phyloP scores from a whole-genome alignment of 2,888 invertebrate genomes.

The Cephonodes hylas region DNA sequence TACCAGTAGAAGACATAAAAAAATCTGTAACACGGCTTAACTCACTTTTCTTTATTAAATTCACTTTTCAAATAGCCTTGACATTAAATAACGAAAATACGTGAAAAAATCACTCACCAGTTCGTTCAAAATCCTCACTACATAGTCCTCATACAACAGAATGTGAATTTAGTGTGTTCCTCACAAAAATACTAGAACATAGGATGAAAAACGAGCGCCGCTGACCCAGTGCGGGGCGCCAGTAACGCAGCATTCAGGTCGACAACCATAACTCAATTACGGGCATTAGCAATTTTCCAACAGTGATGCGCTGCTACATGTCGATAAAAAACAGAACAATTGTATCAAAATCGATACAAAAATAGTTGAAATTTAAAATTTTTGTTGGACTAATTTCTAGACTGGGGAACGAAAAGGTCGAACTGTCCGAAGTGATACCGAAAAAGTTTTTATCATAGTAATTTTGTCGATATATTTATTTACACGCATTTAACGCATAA shows the following conservation, averaged over 20 bases:
- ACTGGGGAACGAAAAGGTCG: too few relatives aligned
- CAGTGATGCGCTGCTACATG: conserved; percentile 43
- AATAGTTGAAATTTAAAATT: too few relatives aligned
- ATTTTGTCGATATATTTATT: neutral
- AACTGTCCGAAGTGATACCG: too few relatives aligned
- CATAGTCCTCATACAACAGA: neutral
- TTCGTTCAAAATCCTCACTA: neutral
- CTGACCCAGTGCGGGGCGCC: conserved; percentile 41
- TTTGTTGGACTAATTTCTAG: too few relatives aligned
- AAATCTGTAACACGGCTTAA: too few relatives aligned
- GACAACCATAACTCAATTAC: conserved; percentile 76
- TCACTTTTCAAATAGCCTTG: too few relatives aligned
- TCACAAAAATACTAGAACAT: too few relatives aligned
- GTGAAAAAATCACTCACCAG: neutral
- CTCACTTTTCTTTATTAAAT: too few relatives aligned
- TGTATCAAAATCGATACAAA: too few relatives aligned
- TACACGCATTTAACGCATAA: neutral
- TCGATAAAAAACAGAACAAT: neutral
- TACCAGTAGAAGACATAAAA: too few relatives aligned
- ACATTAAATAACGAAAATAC: neutral
- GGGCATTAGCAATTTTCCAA: conserved; percentile 73
- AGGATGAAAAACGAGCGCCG: conserved; percentile 29
- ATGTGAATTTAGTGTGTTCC: neutral
- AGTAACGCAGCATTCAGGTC: conserved; percentile 68
- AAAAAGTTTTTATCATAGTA: too few relatives aligned